A percentile compares a stretch with the other conserved stretches of the same genome.
phyloP scores from a whole-genome alignment of 2,113 vertebrate species.

The Embiotoca jacksoni region DNA sequence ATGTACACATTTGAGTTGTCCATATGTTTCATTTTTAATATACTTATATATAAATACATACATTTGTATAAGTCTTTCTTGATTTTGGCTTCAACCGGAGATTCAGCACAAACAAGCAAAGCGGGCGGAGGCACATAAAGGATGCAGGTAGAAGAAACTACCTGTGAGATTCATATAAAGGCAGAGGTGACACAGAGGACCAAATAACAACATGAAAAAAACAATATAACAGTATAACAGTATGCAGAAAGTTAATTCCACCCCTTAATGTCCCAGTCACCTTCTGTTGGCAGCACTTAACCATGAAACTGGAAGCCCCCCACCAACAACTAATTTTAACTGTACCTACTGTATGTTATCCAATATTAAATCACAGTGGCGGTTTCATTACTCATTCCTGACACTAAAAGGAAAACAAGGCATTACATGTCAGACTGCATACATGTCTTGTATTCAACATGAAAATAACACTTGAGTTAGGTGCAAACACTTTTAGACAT shows the following conservation, averaged over 20 bases:
- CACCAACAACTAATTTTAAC: constrained; percentile 13
- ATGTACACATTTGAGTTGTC: constrained; percentile 28
- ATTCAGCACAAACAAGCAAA: constrained; percentile 77
- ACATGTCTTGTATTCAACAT: constrained; percentile 16
- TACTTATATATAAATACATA: constrained; percentile 85
- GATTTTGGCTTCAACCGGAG: constrained; percentile 79
- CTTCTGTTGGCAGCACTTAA: neutral
- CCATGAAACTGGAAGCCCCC: neutral
- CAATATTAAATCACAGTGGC: constrained; percentile 31
- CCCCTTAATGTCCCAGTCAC: constrained; percentile 26
- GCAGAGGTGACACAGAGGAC: constrained; percentile 22
- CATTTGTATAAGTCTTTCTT: constrained; percentile 81
- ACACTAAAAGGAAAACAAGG: neutral
- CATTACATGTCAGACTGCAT: neutral
- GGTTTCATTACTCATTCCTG: neutral
- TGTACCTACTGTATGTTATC: constrained; percentile 6
- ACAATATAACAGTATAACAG: constrained; percentile 20
- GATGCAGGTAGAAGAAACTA: constrained; percentile 43
- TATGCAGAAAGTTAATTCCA: constrained; percentile 9
- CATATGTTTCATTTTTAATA: constrained; percentile 79
- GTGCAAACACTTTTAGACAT: constrained; percentile 20
- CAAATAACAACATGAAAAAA: neutral
- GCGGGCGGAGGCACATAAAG: constrained; percentile 66
- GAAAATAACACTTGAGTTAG: constrained; percentile 16
- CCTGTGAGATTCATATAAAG: constrained; percentile 28